Conservation (phyloP, 2,797 vertebrate genomes). For the Chelidonichthys spinosus region DNA sequence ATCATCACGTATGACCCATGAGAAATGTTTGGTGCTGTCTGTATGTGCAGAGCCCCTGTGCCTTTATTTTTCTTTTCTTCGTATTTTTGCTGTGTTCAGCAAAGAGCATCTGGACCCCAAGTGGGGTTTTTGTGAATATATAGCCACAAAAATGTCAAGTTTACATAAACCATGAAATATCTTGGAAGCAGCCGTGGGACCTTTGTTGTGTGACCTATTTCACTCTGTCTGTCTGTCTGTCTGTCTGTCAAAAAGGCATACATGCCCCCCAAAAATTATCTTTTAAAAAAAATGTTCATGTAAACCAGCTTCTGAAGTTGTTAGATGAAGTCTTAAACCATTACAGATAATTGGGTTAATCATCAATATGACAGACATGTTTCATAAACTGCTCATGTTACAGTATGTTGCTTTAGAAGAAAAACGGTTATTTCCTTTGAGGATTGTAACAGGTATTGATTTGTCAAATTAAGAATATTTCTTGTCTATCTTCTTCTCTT, state of each 20-base stretch:
- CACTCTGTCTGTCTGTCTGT: no score
- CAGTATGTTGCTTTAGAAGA: background rate
- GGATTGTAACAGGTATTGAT: constrained; percentile 8
- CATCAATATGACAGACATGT: background rate
- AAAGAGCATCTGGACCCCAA: no score
- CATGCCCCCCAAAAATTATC: background rate
- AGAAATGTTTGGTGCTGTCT: no score
- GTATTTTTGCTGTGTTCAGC: no score
- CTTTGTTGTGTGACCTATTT: background rate
- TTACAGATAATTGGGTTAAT: background rate
- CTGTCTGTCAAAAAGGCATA: no score
- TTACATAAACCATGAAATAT: no score
- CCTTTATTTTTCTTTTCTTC: no score
- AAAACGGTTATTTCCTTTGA: background rate
- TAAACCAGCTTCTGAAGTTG: background rate
- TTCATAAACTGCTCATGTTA: background rate
- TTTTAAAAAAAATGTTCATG: background rate
- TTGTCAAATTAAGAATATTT: background rate
- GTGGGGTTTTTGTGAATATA: no score
- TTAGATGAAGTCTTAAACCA: background rate
- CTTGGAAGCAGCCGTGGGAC: background rate
- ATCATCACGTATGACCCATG: no score
- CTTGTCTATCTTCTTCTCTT: no score
- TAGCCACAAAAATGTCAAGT: no score
- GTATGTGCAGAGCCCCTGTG: no score